phyloP scores from a whole-genome alignment of 2,888 invertebrate genomes.

The Petrolisthes cinctipes region DNA sequence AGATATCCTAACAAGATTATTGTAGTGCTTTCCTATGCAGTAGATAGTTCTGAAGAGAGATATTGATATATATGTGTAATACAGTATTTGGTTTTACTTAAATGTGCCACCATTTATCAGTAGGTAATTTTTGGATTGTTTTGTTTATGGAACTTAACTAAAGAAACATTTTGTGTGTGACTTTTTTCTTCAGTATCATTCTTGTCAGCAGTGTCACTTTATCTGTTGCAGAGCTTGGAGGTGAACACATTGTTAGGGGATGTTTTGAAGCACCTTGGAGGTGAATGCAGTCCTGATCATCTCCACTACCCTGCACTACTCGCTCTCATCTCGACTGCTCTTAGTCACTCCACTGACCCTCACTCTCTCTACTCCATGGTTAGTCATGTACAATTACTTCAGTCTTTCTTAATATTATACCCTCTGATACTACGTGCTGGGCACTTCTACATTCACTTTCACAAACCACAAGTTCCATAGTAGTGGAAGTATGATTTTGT shows the following conservation, averaged over 20 bases:
- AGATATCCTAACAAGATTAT: too few species aligned
- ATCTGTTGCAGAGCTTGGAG: constrained; percentile 79
- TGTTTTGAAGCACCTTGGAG: constrained; percentile 85
- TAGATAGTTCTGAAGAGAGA: too few species aligned
- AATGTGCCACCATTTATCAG: too few species aligned
- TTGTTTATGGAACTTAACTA: neutral
- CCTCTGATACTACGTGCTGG: too few species aligned
- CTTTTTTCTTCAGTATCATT: too few species aligned
- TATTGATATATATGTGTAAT: neutral
- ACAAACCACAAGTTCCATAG: too few species aligned
- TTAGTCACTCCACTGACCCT: constrained; percentile 48
- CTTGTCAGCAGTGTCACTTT: neutral
- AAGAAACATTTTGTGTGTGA: too few species aligned
- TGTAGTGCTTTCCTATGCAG: too few species aligned
- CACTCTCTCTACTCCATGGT: constrained; percentile 52
- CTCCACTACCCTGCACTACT: constrained; percentile 68
- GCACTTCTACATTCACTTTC: too few species aligned
- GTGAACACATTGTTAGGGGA: constrained; percentile 88
- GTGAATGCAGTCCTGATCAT: constrained; percentile 82
- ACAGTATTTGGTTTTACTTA: too few species aligned
- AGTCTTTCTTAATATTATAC: neutral
- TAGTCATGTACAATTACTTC: neutral
- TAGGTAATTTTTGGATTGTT: too few species aligned
- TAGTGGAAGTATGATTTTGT: too few species aligned
- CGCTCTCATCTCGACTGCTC: constrained; percentile 39